Evolutionary conservation across 2,888 invertebrate genomes (phyloP).

Genomic region (Phoenoteleia sp.): DNA sequence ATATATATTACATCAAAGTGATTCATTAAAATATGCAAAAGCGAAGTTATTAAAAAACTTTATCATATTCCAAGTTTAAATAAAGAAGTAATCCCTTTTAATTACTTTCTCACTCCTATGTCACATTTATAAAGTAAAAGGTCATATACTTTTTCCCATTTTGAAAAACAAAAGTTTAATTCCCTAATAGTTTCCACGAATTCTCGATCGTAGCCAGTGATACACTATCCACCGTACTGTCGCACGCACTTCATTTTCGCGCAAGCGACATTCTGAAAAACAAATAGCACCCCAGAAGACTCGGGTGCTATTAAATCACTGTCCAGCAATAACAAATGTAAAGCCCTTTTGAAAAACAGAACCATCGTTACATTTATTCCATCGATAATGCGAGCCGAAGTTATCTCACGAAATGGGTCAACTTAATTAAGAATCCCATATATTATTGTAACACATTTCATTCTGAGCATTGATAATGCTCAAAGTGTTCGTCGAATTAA

Average conservation of each 20-base stretch:
- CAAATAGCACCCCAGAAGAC: background rate
- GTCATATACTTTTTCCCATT: no score
- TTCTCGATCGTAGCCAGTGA: no score
- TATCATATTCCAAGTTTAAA: no score
- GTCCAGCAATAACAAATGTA: constrained; percentile 20
- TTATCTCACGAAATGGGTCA: constrained; percentile 41
- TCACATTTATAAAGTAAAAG: no score
- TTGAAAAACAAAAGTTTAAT: no score
- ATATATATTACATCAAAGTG: no score
- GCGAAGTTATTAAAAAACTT: no score
- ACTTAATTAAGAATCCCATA: constrained; percentile 49
- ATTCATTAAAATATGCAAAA: no score
- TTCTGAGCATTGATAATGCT: constrained; percentile 28
- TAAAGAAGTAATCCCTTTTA: no score
- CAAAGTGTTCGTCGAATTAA: constrained; percentile 49
- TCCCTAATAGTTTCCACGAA: no score
- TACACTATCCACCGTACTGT: background rate
- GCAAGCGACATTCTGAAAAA: background rate
- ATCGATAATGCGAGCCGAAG: constrained; percentile 44
- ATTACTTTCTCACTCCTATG: no score
- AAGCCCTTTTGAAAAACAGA: constrained; percentile 16
- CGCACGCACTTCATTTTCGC: no score
- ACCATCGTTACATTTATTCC: constrained; percentile 26
- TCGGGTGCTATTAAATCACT: constrained; percentile 11
- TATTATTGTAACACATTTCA: constrained; percentile 54